Base-by-base conservation (phyloP, 2,888 invertebrate genomes). In the Priocnemis perturbator region DNA sequence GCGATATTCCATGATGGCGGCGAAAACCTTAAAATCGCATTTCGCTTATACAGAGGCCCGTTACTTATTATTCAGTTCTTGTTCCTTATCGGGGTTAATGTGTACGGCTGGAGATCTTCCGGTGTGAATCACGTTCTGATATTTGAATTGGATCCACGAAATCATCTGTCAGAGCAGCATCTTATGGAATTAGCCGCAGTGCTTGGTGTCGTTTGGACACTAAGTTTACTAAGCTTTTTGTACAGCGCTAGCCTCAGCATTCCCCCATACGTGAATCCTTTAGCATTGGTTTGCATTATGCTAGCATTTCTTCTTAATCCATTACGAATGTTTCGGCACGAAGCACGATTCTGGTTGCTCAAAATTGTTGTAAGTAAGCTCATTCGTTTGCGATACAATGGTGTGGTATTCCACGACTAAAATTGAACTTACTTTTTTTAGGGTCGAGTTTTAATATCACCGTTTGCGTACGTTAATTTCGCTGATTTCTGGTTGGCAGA, bases 401-500 rank as follows among this genome's bases (percentile, higher is more conserved):
- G 7, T 26, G 9, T 14, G 2, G 2, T 60, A 3, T 23, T 9
- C 50, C 19, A 47, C 37, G 37, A 11, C 23, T 67, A 74, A 65
- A 45, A 59, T 23, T 26, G 4, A 11, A 23, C 26, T 17, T 26
- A 23, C 23, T 71, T 70, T 62, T 90, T 90, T 62, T 88, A 96
- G 96, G 94, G 94, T 74, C 93, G 96, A 64, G 95, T 98, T 77
- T 85, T 97, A 57, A 93, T 95, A 45, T 97, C 98, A 0, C 98
- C 98, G 20, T 97, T 98, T 87, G 94, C 96, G 86, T 96, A 96
- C 79, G 98, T 99, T 9, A 93, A 95, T 53, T 99, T 98, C 87
- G 98, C 98, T 23, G 98, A 99, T 90, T 99, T 99, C 92, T 99
- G 98, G 98, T 93, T 99, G 88, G 98, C 98, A 4, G 98, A 99